Conservation (phyloP, 2,888 invertebrate species). For the Pilophorus perplexus region DNA sequence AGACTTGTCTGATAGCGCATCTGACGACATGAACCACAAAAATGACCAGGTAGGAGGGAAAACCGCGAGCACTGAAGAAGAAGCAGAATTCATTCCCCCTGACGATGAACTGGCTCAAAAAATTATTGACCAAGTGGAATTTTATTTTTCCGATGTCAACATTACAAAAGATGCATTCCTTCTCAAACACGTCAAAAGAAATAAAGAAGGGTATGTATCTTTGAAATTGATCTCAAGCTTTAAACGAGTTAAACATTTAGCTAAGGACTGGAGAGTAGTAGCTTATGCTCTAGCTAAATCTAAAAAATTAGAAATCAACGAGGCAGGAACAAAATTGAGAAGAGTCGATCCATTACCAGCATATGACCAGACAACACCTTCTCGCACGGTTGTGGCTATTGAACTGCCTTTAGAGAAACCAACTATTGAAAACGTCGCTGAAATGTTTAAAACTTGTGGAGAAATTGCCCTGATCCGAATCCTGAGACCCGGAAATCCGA, state of each 20-base stretch:
- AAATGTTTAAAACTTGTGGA: conserved; percentile 82
- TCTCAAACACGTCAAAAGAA: conserved; percentile 88
- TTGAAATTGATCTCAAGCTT: conserved; percentile 93
- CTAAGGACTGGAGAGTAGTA: conserved; percentile 91
- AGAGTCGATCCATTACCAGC: conserved; percentile 80
- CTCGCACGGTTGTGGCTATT: conserved; percentile 84
- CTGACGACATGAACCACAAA: conserved; percentile 53
- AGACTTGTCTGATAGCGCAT: conserved; percentile 66
- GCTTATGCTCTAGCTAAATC: conserved; percentile 79
- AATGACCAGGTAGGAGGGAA: conserved; percentile 8
- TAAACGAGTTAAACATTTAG: conserved; percentile 88
- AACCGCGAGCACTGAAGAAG: conserved; percentile 52
- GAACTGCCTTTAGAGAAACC: conserved; percentile 81
- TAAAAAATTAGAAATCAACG: conserved; percentile 81
- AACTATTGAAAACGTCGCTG: conserved; percentile 86
- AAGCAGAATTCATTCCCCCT: conserved; percentile 64
- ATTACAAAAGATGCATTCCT: conserved; percentile 94
- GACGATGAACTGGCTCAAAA: conserved; percentile 73
- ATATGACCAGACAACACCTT: conserved; percentile 89
- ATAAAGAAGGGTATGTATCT: conserved; percentile 94
- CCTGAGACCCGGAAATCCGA: conserved; percentile 81
- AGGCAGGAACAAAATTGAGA: conserved; percentile 83
- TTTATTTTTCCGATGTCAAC: conserved; percentile 93
- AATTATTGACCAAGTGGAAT: conserved; percentile 86
- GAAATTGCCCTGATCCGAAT: conserved; percentile 87